Evolutionary conservation across 2,113 vertebrate species (phyloP).

Genomic region (Boleophthalmus pectinirostris): DNA sequence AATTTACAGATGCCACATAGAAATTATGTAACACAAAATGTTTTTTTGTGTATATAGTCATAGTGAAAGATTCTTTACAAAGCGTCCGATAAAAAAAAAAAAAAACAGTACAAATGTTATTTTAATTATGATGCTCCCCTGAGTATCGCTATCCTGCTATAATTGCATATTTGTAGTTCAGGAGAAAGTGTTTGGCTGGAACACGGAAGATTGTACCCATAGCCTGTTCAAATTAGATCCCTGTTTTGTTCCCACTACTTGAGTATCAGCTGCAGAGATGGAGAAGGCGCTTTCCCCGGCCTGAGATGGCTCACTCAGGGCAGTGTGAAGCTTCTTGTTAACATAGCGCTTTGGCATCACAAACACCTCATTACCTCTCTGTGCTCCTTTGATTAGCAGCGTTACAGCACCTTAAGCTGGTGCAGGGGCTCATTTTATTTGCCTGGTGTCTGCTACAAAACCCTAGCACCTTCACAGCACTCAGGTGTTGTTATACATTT

Average conservation of each 20-base stretch:
- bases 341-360: constrained; percentile 40
- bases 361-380: constrained; percentile 52
- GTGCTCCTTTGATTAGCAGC: constrained; percentile 42
- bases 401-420: constrained; percentile 24
- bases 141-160: background rate
- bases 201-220: constrained; percentile 30
- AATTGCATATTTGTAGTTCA: constrained; percentile 22
- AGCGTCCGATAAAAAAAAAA: background rate
- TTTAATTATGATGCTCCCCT: background rate
- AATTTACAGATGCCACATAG: too few species aligned
- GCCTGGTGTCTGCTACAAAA: constrained; percentile 23
- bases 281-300: constrained; percentile 39
- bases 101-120: background rate
- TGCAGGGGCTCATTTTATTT: constrained; percentile 30
- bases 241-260: constrained; percentile 27
- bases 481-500: constrained; percentile 33
- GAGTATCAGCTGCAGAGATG: constrained; percentile 20
- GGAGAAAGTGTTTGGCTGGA: constrained; percentile 38
- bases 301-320: constrained; percentile 35
- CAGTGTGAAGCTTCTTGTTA: constrained; percentile 46
- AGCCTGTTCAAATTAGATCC: constrained; percentile 53
- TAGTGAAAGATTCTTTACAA: background rate
- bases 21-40: too few species aligned
- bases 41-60: background rate
- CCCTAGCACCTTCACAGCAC: constrained; percentile 27